Conservation (phyloP, 1,140 invertebrate species). For the Laodelphax striatellus region DNA sequence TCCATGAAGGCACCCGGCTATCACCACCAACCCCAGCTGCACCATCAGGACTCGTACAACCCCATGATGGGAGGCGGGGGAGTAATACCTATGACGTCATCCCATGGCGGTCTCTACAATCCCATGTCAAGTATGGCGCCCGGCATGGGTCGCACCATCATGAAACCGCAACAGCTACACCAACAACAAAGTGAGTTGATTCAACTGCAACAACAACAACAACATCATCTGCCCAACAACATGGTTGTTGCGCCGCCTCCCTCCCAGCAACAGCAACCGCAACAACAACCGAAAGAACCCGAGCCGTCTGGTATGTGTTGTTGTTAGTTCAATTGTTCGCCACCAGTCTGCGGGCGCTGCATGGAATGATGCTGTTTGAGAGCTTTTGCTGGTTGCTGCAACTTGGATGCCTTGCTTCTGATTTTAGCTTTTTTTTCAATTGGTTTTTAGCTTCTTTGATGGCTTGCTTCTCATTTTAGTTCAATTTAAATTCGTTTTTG, state of each 20-base stretch:
- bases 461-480: too few relatives aligned
- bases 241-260: not conserved
- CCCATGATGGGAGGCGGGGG: conserved; percentile 5
- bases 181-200: conserved; percentile 15
- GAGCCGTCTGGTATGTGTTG: conserved; percentile 4
- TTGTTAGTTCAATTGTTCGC: not conserved
- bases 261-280: not conserved
- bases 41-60: conserved; percentile 4
- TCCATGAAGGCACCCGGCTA: not conserved
- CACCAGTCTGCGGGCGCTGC: not conserved
- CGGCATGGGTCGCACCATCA: conserved; percentile 13
- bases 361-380: too few relatives aligned
- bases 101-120: conserved; percentile 1
- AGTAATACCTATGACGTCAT: not conserved
- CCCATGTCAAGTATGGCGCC: conserved; percentile 11
- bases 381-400: too few relatives aligned
- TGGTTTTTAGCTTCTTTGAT: too few relatives aligned
- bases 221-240: conserved; percentile 27
- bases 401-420: too few relatives aligned
- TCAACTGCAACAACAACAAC: conserved; percentile 34
- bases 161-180: conserved; percentile 7
- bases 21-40: not conserved
- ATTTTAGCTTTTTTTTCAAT: too few relatives aligned
- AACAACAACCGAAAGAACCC: not conserved
- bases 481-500: too few relatives aligned